Base-by-base conservation (phyloP, 1,140 invertebrate genomes). In the Pogonomyrmex barbatus region DNA sequence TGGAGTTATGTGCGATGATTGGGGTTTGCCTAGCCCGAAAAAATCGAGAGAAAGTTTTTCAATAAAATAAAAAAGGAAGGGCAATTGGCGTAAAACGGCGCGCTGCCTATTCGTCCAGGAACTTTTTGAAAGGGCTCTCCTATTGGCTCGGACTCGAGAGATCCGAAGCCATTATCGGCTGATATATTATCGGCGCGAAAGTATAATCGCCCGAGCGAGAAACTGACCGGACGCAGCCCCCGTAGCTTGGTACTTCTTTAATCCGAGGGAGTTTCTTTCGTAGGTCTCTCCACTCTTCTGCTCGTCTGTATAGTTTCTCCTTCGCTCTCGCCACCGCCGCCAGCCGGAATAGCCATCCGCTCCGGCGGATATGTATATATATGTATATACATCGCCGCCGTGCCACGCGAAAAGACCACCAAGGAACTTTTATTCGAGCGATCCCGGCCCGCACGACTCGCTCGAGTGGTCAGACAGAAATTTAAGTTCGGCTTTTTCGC, bases 111-210 rank as follows among this genome's bases (percentile, higher is more conserved):
- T 77, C 17, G 58, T 54, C 24, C n/a, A 54, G 50, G 62, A 85
- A 85, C 75, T 85, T 85, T 24, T 78, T 78, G 56, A 85, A 85
- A 85, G 78, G 62, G 56, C 82, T 70, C 85, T 73, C 67, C 56
- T 45, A 83, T 78, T 33, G 88, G 86, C 88, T 84, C 87, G 86
- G 89, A 85, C 91, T 92, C 89, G 92, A 83, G 75, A 88, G 62
- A 63, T 79, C 56, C 36, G 85, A 90, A 89, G 88, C 93, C 92
- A 94, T 94, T 94, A 94, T 91, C 88, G 86, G 87, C 89, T 93
- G 92, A 94, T 94, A 93, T 93, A 94, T 94, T 94, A 94, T 93
- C 92, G 90, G 91, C 91, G 88, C 91, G 91, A 94, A 94, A 93
- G 92, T 93, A 94, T 94, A 94, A 94, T 94, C 93, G 92, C 65